phyloP scores from a whole-genome alignment of 2,888 invertebrate genomes.

The Agriopis marginaria region DNA sequence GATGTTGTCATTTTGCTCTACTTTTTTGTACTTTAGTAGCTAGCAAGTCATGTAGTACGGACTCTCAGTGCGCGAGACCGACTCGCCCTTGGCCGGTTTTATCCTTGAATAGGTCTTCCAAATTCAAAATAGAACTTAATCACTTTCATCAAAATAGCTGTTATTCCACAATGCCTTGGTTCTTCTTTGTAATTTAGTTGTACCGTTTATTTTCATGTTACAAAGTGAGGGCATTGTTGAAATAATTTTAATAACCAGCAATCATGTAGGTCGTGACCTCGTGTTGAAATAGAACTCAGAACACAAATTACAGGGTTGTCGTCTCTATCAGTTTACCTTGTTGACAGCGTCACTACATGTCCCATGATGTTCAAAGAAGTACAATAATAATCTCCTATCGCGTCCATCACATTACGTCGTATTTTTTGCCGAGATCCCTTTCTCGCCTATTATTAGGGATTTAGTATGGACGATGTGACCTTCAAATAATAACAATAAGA shows the following conservation, averaged over 20 bases:
- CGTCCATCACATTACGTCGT: too few species aligned
- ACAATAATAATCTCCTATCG: background rate
- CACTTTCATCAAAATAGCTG: background rate
- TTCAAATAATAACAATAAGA: too few species aligned
- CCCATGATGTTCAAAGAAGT: background rate
- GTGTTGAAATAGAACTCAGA: constrained; percentile 7
- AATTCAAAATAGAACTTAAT: background rate
- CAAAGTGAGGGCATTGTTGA: background rate
- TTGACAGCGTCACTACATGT: background rate
- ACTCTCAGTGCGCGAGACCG: too few species aligned
- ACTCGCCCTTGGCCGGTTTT: too few species aligned
- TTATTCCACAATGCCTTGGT: background rate
- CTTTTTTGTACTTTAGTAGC: too few species aligned
- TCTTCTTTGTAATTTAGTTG: background rate
- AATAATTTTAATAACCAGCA: background rate
- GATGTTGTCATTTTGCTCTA: too few species aligned
- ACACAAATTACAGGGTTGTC: background rate
- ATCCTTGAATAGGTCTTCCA: background rate
- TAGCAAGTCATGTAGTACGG: too few species aligned
- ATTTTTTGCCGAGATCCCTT: too few species aligned
- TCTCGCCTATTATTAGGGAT: too few species aligned
- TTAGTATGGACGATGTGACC: too few species aligned
- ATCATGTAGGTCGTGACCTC: background rate
- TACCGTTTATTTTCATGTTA: constrained; percentile 2
- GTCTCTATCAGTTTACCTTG: background rate